phyloP scores from a whole-genome alignment of 2,113 vertebrate genomes.

The Amblyornis subalaris region DNA sequence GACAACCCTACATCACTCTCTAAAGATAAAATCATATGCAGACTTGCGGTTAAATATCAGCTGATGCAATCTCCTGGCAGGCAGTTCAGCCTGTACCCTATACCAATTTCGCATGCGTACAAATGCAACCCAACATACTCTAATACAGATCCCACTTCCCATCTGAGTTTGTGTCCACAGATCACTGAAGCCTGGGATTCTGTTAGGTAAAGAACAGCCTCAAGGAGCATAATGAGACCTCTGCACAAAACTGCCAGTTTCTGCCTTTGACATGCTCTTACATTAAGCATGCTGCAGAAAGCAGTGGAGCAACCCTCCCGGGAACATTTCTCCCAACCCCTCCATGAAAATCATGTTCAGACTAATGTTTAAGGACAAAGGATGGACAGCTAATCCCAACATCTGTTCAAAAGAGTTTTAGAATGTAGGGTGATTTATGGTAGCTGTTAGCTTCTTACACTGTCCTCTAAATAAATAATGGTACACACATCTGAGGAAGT shows the following conservation, averaged over 20 bases:
- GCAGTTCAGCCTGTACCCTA: neutral
- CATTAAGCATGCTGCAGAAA: neutral
- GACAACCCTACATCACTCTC: neutral
- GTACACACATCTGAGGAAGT: neutral
- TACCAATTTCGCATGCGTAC: neutral
- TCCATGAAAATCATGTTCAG: neutral
- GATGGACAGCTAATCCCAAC: neutral
- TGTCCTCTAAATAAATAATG: neutral
- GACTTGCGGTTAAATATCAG: neutral
- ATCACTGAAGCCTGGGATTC: neutral
- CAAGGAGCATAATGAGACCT: neutral
- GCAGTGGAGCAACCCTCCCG: fast-evolving
- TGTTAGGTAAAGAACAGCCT: neutral
- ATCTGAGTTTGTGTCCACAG: neutral
- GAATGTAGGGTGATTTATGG: neutral
- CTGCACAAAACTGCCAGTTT: neutral
- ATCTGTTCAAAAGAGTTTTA: neutral
- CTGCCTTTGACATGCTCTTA: neutral
- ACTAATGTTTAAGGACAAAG: neutral
- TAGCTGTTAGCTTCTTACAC: neutral
- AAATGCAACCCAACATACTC: neutral
- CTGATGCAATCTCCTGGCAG: neutral
- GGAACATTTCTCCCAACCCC: neutral
- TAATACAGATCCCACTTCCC: neutral
- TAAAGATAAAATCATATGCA: neutral